Evolutionary conservation across 2,113 vertebrate species (phyloP).

Genomic region (Lutjanus erythropterus): DNA sequence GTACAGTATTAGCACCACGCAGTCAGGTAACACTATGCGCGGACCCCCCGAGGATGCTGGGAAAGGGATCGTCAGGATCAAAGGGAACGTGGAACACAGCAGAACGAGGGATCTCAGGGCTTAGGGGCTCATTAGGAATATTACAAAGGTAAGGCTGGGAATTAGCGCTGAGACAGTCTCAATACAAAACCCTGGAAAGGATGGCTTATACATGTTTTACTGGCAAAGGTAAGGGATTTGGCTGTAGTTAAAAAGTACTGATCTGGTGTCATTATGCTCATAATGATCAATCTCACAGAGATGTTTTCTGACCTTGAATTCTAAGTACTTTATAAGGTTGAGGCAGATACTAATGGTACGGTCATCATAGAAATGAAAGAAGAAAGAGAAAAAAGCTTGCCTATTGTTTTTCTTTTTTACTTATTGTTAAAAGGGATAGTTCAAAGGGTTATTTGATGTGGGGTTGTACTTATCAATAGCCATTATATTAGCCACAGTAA

Average conservation of each 20-base stretch:
- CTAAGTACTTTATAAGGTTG: not conserved
- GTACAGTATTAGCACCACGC: conserved; percentile 60
- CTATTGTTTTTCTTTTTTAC: not conserved
- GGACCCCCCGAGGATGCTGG: conserved; percentile 74
- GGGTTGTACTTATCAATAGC: too few relatives aligned
- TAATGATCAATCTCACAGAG: conserved; percentile 51
- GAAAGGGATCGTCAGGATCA: conserved; percentile 80
- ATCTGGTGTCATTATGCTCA: conserved; percentile 54
- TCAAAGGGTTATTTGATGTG: too few relatives aligned
- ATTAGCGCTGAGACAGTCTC: conserved; percentile 78
- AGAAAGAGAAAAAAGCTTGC: not conserved
- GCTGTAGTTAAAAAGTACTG: conserved; percentile 61
- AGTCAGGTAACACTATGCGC: conserved; percentile 65
- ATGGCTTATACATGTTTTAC: conserved; percentile 75
- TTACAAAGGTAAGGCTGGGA: conserved; percentile 83
- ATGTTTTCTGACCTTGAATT: conserved; percentile 62
- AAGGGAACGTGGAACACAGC: conserved; percentile 80
- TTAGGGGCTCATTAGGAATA: conserved; percentile 84
- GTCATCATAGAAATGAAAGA: not conserved
- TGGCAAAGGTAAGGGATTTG: conserved; percentile 70
- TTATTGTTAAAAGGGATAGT: not conserved
- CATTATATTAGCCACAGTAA: too few relatives aligned
- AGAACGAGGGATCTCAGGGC: conserved; percentile 80
- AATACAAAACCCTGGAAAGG: conserved; percentile 77
- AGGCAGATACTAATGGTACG: not conserved